Percentiles rank a stretch among this genome's conserved stretches.
phyloP scores from a whole-genome alignment of 2,113 vertebrate genomes.

The Cephalopterus ornatus region DNA sequence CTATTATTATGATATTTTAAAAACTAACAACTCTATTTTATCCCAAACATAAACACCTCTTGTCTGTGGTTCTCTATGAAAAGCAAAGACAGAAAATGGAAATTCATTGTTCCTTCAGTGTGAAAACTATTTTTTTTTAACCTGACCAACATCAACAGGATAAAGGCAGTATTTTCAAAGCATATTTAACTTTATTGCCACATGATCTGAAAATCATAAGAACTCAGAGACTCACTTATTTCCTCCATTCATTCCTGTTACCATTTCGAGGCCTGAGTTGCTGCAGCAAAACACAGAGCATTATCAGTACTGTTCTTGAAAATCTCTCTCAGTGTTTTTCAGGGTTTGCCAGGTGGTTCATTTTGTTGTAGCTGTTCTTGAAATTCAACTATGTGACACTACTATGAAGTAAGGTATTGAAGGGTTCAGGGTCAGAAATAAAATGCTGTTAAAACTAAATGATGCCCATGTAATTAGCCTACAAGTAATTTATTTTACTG shows the following conservation, averaged over 20 bases:
- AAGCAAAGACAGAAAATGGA: neutral
- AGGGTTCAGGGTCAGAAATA: neutral
- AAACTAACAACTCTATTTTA: neutral
- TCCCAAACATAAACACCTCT: neutral
- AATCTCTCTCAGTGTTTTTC: neutral
- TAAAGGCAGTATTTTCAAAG: neutral
- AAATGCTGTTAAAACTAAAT: neutral
- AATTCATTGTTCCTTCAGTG: neutral
- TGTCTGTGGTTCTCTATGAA: neutral
- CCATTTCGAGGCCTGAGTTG: neutral
- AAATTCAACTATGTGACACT: neutral
- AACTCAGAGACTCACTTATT: neutral
- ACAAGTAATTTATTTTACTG: neutral
- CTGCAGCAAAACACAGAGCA: neutral
- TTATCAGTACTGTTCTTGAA: neutral
- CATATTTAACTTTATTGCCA: neutral
- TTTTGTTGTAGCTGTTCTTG: neutral
- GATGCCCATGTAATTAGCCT: neutral
- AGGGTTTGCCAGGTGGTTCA: neutral
- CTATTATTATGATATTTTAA: neutral
- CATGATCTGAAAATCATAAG: neutral
- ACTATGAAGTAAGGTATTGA: neutral
- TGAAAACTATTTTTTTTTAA: neutral
- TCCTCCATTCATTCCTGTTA: neutral
- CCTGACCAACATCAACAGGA: neutral